Percentiles rank a stretch among this genome's conserved stretches.
phyloP scores from a whole-genome alignment of 2,113 vertebrate species.

The Sus scrofa region DNA sequence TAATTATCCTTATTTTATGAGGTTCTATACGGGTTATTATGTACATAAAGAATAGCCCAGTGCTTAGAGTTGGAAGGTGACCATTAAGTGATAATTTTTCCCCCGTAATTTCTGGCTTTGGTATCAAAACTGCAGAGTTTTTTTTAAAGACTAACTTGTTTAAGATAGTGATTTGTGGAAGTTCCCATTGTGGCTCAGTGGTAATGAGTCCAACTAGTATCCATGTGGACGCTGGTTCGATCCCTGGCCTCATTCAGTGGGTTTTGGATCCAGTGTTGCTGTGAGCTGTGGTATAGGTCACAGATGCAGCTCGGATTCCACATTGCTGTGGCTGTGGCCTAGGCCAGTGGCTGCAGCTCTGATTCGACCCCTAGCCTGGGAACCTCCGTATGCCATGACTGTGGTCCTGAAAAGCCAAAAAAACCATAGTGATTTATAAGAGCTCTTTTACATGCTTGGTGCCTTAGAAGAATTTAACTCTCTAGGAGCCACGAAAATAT shows the following conservation, averaged over 20 bases:
- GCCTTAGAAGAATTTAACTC: background rate
- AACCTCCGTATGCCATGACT: too few species aligned
- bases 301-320: too few species aligned
- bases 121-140: background rate
- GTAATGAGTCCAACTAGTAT: too few species aligned
- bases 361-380: too few species aligned
- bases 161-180: background rate
- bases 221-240: too few species aligned
- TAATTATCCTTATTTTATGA: background rate
- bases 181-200: too few species aligned
- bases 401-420: too few species aligned
- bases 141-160: background rate
- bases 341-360: too few species aligned
- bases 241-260: too few species aligned
- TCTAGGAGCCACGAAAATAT: background rate
- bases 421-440: background rate
- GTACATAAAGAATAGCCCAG: background rate
- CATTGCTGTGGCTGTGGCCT: too few species aligned
- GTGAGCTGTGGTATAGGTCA: too few species aligned
- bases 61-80: background rate
- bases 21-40: background rate
- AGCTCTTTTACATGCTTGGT: constrained; percentile 22
- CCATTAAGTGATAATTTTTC: background rate
- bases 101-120: background rate
- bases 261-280: too few species aligned